Conservation (phyloP, 2,888 invertebrate genomes). For the Drosophila bunnanda region DNA sequence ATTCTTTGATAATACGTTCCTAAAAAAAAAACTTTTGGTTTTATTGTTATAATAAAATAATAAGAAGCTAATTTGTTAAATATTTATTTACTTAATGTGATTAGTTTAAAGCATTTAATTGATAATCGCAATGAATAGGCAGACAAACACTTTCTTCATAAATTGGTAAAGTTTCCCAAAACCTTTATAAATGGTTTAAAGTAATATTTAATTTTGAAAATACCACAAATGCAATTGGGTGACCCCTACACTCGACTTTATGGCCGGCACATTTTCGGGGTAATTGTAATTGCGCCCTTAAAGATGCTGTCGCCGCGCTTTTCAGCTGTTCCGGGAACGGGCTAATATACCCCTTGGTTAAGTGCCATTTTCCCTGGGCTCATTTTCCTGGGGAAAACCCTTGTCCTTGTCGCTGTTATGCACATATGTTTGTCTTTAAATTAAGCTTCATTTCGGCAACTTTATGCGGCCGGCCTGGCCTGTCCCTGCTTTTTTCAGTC, state of each 20-base stretch:
- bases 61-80: too few species aligned
- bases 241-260: neutral
- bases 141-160: neutral
- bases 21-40: too few species aligned
- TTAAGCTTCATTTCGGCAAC: constrained; percentile 61
- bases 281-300: constrained; percentile 3
- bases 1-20: neutral
- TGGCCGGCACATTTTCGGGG: neutral
- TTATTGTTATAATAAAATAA: too few species aligned
- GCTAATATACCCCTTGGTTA: constrained; percentile 33
- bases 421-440: constrained; percentile 68
- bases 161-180: neutral
- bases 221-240: neutral
- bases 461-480: constrained; percentile 57
- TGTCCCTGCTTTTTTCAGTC: too few species aligned
- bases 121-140: too few species aligned
- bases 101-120: too few species aligned
- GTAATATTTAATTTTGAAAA: neutral
- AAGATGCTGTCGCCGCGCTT: constrained; percentile 5
- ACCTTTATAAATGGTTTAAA: neutral
- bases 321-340: neutral
- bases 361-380: constrained; percentile 3
- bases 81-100: neutral
- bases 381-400: constrained; percentile 17
- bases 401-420: constrained; percentile 48